These are phyloP conservation scores for Ephydatia muelleri DNA, from an alignment of 37 sponge, comb jelly and placozoan species.

Conservation along the genomic window DNA sequence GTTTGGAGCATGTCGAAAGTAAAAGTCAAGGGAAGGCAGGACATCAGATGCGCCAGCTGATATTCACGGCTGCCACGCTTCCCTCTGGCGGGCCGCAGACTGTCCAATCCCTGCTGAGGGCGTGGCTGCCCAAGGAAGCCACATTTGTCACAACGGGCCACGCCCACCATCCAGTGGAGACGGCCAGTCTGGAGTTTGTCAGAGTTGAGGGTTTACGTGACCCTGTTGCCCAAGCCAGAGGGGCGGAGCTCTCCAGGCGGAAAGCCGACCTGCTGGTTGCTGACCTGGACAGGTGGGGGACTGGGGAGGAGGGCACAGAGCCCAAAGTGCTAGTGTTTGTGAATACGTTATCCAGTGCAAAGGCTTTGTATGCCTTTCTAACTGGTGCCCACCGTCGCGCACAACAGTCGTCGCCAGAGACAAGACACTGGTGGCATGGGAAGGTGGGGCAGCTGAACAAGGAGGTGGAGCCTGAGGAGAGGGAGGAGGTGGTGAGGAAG, in stretches of 20 bases:
- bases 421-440: conserved; percentile 5
- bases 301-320: neutral
- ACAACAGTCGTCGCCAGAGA: neutral
- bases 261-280: conserved; percentile 19
- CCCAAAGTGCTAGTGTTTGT: conserved; percentile 52
- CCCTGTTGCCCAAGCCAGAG: neutral
- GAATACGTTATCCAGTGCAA: conserved; percentile 35
- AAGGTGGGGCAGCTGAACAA: conserved; percentile 32
- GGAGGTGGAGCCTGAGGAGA: conserved; percentile 19
- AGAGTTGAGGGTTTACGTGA: neutral
- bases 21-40: neutral
- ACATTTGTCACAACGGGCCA: conserved; percentile 49
- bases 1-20: neutral
- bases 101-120: conserved; percentile 27
- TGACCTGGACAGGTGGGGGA: conserved; percentile 21
- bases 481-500: conserved; percentile 25
- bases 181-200: conserved; percentile 35
- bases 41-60: conserved; percentile 27
- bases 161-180: conserved; percentile 44
- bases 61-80: conserved; percentile 79
- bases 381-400: neutral
- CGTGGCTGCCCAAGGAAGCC: conserved; percentile 47
- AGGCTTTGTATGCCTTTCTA: conserved; percentile 15
- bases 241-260: neutral
- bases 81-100: conserved; percentile 53